Evolutionary conservation across 2,797 vertebrate genomes (phyloP).

Genomic region (Balearica regulorum): DNA sequence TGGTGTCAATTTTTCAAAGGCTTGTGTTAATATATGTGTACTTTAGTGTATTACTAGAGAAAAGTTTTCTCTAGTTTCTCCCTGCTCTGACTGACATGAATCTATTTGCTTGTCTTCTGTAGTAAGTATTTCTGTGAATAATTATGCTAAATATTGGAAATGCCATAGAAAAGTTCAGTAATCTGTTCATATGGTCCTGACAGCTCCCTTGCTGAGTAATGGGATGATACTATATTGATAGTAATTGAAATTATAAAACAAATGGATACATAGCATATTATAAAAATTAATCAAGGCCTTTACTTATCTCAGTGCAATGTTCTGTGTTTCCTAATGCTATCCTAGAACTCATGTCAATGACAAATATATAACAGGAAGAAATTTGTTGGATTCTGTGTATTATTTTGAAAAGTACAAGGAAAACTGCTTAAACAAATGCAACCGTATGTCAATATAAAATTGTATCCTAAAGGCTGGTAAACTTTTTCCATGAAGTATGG

Average conservation of each 20-base stretch:
- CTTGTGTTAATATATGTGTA: not conserved
- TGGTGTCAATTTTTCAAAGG: not conserved
- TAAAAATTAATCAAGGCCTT: not conserved
- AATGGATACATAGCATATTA: not conserved
- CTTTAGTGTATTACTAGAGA: not conserved
- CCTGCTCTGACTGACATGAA: not conserved
- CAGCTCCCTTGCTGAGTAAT: not conserved
- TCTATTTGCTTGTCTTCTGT: not conserved
- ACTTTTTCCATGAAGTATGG: not conserved
- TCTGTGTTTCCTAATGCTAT: not conserved
- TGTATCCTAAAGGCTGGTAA: not conserved
- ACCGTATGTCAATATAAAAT: not conserved
- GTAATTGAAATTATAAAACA: not conserved
- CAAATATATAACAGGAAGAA: not conserved
- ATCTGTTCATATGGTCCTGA: not conserved
- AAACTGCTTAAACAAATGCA: not conserved
- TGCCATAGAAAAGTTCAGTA: not conserved
- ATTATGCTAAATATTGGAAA: not conserved
- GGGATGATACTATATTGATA: not conserved
- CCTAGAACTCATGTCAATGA: not conserved
- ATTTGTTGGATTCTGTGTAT: not conserved
- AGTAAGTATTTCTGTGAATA: not conserved
- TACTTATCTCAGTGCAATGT: not conserved
- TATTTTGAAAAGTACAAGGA: not conserved
- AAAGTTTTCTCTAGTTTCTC: not conserved